Conservation (phyloP, 2,888 invertebrate species). For the Tiliacea citrago region DNA sequence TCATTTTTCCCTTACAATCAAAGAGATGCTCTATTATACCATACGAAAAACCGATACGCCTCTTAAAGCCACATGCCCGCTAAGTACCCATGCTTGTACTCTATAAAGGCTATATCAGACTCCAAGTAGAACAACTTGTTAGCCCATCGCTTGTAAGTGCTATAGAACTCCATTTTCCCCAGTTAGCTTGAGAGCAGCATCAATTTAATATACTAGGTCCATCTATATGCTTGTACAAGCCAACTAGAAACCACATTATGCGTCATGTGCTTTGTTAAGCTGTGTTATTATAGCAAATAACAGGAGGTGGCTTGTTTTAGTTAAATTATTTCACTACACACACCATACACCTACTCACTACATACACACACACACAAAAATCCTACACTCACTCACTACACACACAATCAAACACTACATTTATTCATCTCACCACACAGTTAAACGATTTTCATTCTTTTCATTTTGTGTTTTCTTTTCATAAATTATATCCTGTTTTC, state of each 20-base stretch:
- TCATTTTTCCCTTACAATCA: background rate
- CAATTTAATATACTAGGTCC: slow-evolving; percentile 50
- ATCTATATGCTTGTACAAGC: slow-evolving; percentile 20
- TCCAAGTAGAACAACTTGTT: slow-evolving; percentile 53
- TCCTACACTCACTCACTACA: too few species aligned
- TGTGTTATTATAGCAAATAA: slow-evolving; percentile 22
- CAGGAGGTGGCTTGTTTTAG: background rate
- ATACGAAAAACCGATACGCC: slow-evolving; percentile 11
- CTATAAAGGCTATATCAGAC: slow-evolving; percentile 37
- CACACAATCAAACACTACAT: too few species aligned
- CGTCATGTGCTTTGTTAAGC: slow-evolving; percentile 15
- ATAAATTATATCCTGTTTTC: too few species aligned
- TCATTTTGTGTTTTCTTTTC: too few species aligned
- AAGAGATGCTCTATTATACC: background rate
- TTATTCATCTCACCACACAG: too few species aligned
- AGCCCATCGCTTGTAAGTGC: slow-evolving; percentile 47
- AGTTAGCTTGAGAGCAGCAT: slow-evolving; percentile 42
- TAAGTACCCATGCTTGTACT: slow-evolving; percentile 31
- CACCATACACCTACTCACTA: too few species aligned
- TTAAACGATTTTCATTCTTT: too few species aligned
- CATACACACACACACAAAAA: too few species aligned
- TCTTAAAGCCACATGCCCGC: slow-evolving; percentile 30
- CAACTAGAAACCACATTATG: slow-evolving; percentile 5
- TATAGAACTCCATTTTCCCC: slow-evolving; percentile 44
- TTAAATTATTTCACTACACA: too few species aligned